A percentile compares a stretch with the other conserved stretches of the same genome.
Conservation (phyloP, 2,113 vertebrate species). For the Pelobates fuscus region DNA sequence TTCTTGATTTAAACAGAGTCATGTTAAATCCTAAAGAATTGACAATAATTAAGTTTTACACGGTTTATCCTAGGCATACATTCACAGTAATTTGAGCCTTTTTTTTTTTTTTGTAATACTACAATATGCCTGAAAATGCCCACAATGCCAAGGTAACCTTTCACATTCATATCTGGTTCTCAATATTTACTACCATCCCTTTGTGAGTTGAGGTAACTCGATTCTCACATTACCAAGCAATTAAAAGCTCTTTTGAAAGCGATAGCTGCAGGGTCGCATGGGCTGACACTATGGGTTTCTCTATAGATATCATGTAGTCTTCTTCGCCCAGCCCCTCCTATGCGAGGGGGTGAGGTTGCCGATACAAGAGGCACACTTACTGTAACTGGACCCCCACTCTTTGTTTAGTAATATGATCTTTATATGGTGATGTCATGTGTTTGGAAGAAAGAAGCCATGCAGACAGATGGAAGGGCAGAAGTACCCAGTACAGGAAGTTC, state of each 20-base stretch:
- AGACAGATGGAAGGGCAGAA: constrained; percentile 26
- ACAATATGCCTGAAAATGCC: too few relatives aligned
- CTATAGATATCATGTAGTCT: constrained; percentile 12
- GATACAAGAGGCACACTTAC: constrained; percentile 39
- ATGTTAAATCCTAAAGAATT: too few relatives aligned
- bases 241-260: constrained; percentile 50
- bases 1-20: too few relatives aligned
- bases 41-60: too few relatives aligned
- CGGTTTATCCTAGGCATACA: too few relatives aligned
- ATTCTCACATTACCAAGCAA: constrained; percentile 16
- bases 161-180: not conserved
- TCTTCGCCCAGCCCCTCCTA: constrained; percentile 5
- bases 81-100: too few relatives aligned
- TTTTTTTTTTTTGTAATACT: too few relatives aligned
- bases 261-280: constrained; percentile 39
- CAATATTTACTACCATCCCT: not conserved
- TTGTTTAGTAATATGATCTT: constrained; percentile 40
- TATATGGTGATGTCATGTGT: constrained; percentile 57
- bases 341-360: constrained; percentile 48
- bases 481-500: not conserved
- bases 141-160: constrained; percentile 5
- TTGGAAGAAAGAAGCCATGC: constrained; percentile 22
- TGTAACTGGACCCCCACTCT: not conserved
- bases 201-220: constrained; percentile 6
- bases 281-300: constrained; percentile 27